These are phyloP conservation scores for Helogale parvula DNA, from an alignment of 2,113 vertebrate species.

Conservation along the genomic window DNA sequence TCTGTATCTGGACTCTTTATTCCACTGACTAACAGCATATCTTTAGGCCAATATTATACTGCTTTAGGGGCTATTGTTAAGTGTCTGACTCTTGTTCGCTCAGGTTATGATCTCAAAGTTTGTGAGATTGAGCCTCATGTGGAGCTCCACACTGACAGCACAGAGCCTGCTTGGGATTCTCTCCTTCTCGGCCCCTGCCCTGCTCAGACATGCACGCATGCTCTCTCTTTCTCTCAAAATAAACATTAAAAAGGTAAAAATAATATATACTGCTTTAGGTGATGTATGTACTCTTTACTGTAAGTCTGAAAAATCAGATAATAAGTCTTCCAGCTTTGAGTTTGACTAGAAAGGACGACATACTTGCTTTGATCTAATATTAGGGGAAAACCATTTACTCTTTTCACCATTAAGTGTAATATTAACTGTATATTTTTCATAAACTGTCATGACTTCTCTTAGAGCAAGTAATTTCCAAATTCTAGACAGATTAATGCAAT, in stretches of 20 bases:
- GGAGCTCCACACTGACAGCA: too few species aligned
- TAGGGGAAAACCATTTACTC: neutral
- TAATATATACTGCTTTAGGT: neutral
- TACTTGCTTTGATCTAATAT: neutral
- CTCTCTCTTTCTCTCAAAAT: too few species aligned
- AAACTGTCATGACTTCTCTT: neutral
- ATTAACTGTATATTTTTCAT: constrained; percentile 3
- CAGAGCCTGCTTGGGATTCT: too few species aligned
- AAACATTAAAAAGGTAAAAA: too few species aligned
- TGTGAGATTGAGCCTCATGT: too few species aligned
- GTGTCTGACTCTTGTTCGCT: too few species aligned
- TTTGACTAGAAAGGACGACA: neutral
- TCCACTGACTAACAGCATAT: neutral
- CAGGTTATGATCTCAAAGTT: too few species aligned
- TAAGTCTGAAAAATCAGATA: neutral
- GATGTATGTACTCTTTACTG: neutral
- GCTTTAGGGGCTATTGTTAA: neutral
- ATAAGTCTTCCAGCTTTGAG: neutral
- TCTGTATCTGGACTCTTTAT: neutral
- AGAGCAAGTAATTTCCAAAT: neutral
- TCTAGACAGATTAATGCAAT: neutral
- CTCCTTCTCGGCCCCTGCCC: too few species aligned
- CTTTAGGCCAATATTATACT: neutral
- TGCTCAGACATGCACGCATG: too few species aligned
- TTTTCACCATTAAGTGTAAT: neutral